Base-by-base conservation (phyloP, 1,140 invertebrate species). In the Lepidurus apus region DNA sequence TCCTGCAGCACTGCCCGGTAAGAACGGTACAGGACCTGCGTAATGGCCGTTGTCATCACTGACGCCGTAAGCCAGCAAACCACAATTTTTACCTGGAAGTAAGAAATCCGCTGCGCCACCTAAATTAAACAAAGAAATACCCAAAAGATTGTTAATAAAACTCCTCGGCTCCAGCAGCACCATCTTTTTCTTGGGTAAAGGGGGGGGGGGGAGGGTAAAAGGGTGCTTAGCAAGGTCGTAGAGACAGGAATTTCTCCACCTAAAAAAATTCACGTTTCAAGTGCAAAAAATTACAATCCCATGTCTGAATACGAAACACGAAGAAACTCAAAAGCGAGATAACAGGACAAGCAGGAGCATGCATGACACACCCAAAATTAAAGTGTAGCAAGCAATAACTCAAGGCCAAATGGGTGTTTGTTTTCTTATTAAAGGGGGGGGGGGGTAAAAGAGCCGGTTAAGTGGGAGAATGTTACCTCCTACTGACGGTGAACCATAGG, bases 401-500 rank as follows among this genome's bases (percentile, higher is more conserved):
- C 34, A 34, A 34, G 3, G 34, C 34, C 34, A 34, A 34, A 34
- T 34, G 34, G 34, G 34, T 34, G 34, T 34, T 34, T 34, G 34
- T 4, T 34, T 34, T 34, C 0, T 3, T 17, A 17, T 7, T n/a
- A 65, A 65, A 78, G 47, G 79, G 78, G 78, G 74, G 75, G 75
- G 75, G 79, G 53, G 76, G 73, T 77, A 77, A 11, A 7, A 21
- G 8, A 21, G 13, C 17, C 6, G 53, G 78, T 82, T 80, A 80
- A 80, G 81, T 79, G 79, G 78, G 81, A 82, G 82, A 82, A 91
- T 92, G 53, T 90, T 90, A 81, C 90, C 90, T 81, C 90, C 89
- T 34, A 92, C 90, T 78, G 90, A 88, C 53, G 90, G 88, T 17
- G 88, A 88, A 80, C 88, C 89, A 84, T 91, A 92, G 11, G 90